These are phyloP conservation scores for Delichon dasypus DNA, from an alignment of 2,797 vertebrate genomes.

Conservation along the genomic window DNA sequence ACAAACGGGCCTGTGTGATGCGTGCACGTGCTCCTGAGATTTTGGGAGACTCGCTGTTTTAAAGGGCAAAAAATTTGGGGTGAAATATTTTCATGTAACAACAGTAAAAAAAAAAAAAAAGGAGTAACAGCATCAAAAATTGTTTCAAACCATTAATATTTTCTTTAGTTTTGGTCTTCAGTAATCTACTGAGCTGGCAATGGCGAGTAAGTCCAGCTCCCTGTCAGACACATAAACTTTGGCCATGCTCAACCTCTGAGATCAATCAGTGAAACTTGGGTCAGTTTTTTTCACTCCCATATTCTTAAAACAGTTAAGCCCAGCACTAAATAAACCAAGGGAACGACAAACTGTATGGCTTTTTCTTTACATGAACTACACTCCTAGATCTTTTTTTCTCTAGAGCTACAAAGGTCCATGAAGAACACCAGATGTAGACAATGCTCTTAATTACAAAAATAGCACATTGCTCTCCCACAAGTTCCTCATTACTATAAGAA, in stretches of 20 bases:
- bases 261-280: constrained; percentile 27
- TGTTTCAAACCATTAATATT: neutral
- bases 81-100: neutral
- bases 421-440: neutral
- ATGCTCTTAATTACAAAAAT: neutral
- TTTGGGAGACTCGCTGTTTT: neutral
- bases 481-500: neutral
- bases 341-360: neutral
- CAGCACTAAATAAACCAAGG: constrained; percentile 7
- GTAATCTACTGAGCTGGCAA: constrained; percentile 23
- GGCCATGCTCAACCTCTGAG: constrained; percentile 28
- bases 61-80: neutral
- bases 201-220: constrained; percentile 34
- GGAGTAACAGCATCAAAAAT: neutral
- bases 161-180: constrained; percentile 21
- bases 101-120: neutral
- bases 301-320: constrained; percentile 11
- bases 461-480: neutral
- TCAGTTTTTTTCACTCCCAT: constrained; percentile 38
- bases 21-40: no score
- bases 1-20: accelerated
- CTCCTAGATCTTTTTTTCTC: neutral
- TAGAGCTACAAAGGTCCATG: neutral
- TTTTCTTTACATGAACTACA: neutral
- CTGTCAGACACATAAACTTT: constrained; percentile 51